phyloP scores from a whole-genome alignment of 2,797 vertebrate species.

The Danio kyathit region DNA sequence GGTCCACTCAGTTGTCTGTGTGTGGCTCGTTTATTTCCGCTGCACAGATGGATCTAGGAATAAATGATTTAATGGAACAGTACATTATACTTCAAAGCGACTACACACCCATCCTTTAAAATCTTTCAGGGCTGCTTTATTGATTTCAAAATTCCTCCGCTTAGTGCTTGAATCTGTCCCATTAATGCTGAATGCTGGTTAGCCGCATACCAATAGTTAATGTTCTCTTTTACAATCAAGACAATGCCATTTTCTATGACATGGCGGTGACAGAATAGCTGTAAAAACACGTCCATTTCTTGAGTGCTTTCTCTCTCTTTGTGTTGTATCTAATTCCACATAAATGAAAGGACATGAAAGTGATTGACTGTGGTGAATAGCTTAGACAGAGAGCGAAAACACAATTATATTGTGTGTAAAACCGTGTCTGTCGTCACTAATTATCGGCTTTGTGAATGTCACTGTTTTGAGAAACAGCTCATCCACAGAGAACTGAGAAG shows the following conservation, averaged over 20 bases:
- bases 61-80: conserved; percentile 38
- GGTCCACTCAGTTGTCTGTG: not conserved
- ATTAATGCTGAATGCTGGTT: conserved; percentile 44
- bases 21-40: conserved; percentile 22
- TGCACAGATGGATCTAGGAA: conserved; percentile 21
- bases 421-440: conserved; percentile 64
- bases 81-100: conserved; percentile 17
- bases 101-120: conserved; percentile 40
- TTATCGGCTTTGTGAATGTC: conserved; percentile 63
- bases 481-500: conserved; percentile 57
- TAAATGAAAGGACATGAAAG: conserved; percentile 66
- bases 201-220: conserved; percentile 46
- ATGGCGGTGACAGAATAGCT: conserved; percentile 58
- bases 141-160: conserved; percentile 44
- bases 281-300: conserved; percentile 51
- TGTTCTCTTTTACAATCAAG: conserved; percentile 62
- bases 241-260: conserved; percentile 49
- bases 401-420: conserved; percentile 63
- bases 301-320: conserved; percentile 56
- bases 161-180: conserved; percentile 37
- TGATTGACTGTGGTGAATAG: conserved; percentile 62
- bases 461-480: conserved; percentile 62
- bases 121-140: conserved; percentile 42
- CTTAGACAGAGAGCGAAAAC: conserved; percentile 59
- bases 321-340: conserved; percentile 65